Conservation (phyloP, 1,140 invertebrate genomes). For the Cardiocondyla obscurior region DNA sequence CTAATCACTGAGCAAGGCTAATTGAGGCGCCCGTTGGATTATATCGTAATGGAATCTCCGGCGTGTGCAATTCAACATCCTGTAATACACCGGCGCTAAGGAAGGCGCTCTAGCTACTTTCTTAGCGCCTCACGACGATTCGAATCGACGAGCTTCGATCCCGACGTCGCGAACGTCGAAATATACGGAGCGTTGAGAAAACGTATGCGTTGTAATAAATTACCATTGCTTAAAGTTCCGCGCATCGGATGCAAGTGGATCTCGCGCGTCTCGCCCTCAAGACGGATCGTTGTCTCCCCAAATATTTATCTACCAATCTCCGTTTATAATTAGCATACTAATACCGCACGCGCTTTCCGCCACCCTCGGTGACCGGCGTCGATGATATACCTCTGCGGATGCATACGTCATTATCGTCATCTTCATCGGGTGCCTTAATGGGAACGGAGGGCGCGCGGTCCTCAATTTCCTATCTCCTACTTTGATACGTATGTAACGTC, state of each 20-base stretch:
- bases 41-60: slow-evolving; percentile 78
- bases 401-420: slow-evolving; percentile 47
- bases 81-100: slow-evolving; percentile 31
- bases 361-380: slow-evolving; percentile 33
- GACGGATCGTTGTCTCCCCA: not conserved
- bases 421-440: slow-evolving; percentile 63
- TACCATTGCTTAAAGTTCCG: slow-evolving; percentile 44
- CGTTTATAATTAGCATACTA: slow-evolving; percentile 66
- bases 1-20: slow-evolving; percentile 80
- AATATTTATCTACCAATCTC: not conserved
- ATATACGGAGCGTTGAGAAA: not conserved
- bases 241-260: slow-evolving; percentile 4
- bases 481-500: slow-evolving; percentile 50
- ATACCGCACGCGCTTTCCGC: slow-evolving; percentile 57
- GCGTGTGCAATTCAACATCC: slow-evolving; percentile 59
- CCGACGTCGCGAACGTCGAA: not conserved
- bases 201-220: not conserved
- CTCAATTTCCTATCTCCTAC: slow-evolving; percentile 76
- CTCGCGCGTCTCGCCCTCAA: not conserved
- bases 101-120: not conserved
- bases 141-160: not conserved
- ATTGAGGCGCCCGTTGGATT: slow-evolving; percentile 81
- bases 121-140: not conserved
- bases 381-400: slow-evolving; percentile 59
- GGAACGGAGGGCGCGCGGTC: not conserved